Evolutionary conservation across 1,140 invertebrate species (phyloP), one percentile per base, ranked within the genome.

Genomic region (Melanaphis sacchari): DNA sequence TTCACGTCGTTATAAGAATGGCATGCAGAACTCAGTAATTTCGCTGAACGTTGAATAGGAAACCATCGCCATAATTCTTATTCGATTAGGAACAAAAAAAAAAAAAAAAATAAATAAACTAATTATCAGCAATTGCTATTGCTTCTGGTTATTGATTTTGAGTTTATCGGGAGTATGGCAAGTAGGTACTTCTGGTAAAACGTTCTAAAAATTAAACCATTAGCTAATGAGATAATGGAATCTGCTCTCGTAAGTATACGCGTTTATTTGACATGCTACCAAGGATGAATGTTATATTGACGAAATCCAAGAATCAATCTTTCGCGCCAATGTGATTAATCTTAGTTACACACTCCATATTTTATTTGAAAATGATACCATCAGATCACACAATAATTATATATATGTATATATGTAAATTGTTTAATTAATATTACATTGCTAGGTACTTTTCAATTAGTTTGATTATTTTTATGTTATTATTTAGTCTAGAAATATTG

Each of bases 171-270:
- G 38, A 82, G 22, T 82, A 38, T 82, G 38, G 21, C 38, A 82
- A 82, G 24, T 24, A 82, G 8, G 9, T 82, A 82, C 38, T 82
- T 38, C 24, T 36, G 22, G 38, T 7, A 38, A 2, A 40, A 40
- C 21, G 81, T 82, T 82, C 1, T 82, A 40, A 82, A 81, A 82
- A 82, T 82, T 82, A 82, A 82, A 82, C 81, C 81, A 82, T 82
- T 82, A 82, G 81, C 81, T 82, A 82, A 82, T 82, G 81, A 82
- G 81, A 40, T 82, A 82, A 82, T 38, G 36, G 38, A 82, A 82
- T 82, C 38, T 38, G 36, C 2, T 76, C 15, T 18, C 81, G 38
- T 81, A 38, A 81, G 81, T 82, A 82, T 82, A 82, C 21, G 22
- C 38, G 18, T 82, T 82, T 36, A 40, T 38, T 22, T 40, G 81